Base-by-base conservation (phyloP, 2,113 vertebrate species). In the Elaphurus davidianus region DNA sequence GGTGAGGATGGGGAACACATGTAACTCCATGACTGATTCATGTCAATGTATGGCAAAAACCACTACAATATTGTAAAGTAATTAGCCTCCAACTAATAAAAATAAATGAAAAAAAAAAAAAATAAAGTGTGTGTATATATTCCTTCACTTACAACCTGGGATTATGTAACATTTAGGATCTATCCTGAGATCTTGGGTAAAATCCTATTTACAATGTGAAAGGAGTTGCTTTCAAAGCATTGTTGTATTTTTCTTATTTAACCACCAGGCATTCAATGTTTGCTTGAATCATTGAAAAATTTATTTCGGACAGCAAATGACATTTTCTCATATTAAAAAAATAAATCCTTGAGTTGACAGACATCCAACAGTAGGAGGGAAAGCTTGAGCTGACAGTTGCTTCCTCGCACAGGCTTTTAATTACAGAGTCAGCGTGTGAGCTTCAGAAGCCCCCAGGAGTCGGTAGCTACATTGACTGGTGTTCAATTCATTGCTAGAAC, bases 261-360 rank as follows among this genome's bases (percentile, higher is more conserved):
- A 96, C 91, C 16, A 90, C 85, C 84, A 97, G 79, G 50, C 81
- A 94, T 85, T 97, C 54, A 94, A 47, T 97, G 94, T 96, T 98
- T 96, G 81, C 84, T 96, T 97, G 88, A 97, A 96, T 96, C 79
- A 98, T 96, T 71, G 62, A 96, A 94, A 98, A 98, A 91, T 57
- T 84, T 86, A 87, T 96, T 98, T 98, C 43, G 90, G 84, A 94
- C 0, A 0, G 36, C 81, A 98, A 88, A 71, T 98, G 97, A 97
- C 90, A 98, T 97, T 98, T 98, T 96, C 95, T 96, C 30, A 52
- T 96, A 96, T 98, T 95, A 98, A 96, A 94, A 96, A 95, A 94
- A 71, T 88, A 97, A 97, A 94, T 93, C 95, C 93, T 97, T 96
- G 54, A 90, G 82, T 95, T 98, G 97, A 98, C 87, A 96, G 97